phyloP scores from a whole-genome alignment of 2,888 invertebrate genomes.

The Eremobia ochroleuca region DNA sequence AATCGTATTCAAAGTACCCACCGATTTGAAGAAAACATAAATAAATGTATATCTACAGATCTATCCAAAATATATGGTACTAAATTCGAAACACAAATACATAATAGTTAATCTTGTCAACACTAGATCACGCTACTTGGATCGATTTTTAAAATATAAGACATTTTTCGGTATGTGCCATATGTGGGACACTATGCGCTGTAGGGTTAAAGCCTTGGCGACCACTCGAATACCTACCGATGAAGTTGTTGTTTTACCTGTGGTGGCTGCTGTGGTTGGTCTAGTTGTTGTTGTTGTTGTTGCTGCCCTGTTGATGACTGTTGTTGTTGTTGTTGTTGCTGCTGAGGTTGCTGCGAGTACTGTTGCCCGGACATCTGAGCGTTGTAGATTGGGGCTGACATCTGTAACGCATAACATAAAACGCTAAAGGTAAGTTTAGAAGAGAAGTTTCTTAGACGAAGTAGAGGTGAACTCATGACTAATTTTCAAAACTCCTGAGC shows the following conservation, averaged over 20 bases:
- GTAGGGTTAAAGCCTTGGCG: neutral
- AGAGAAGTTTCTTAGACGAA: neutral
- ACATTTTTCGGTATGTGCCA: too few species aligned
- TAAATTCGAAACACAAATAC: too few species aligned
- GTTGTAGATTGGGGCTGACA: conserved; percentile 58
- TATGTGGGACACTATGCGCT: too few species aligned
- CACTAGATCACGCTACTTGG: too few species aligned
- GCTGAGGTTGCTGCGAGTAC: conserved; percentile 42
- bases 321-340: conserved; percentile 51
- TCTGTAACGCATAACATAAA: neutral
- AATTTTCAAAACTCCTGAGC: neutral
- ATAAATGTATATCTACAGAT: too few species aligned
- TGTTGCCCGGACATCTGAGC: conserved; percentile 46
- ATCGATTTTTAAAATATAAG: too few species aligned
- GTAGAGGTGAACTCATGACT: neutral
- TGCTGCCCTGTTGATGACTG: conserved; percentile 48
- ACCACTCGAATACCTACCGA: neutral
- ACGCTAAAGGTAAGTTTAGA: neutral
- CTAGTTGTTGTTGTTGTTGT: conserved; percentile 60
- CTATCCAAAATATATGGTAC: too few species aligned
- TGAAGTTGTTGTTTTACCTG: conserved; percentile 41
- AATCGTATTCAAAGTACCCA: too few species aligned
- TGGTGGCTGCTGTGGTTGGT: conserved; percentile 64
- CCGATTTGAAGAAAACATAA: too few species aligned
- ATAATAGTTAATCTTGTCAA: too few species aligned